Evolutionary conservation across 2,113 vertebrate species (phyloP), one percentile per base, ranked within the genome.

Genomic region (Phyllopteryx taeniolatus): DNA sequence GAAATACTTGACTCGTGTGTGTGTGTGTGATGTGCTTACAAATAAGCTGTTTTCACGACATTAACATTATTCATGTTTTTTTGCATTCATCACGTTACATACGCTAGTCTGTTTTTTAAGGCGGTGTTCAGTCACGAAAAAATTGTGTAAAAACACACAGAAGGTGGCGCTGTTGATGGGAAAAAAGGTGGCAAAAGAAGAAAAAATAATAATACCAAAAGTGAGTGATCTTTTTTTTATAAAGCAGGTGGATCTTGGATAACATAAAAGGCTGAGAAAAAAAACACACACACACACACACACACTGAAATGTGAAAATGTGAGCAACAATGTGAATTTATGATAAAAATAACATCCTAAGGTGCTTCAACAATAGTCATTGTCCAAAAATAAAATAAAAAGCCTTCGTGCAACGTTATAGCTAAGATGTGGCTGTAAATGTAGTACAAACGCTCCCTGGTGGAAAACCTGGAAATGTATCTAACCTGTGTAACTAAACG

Each of bases 191-290:
- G 78, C 56, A 31, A 31, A 65, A 70, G 67, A 78, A 68, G 71
- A 89, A 87, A 79, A 72, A 77, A 83, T 60, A 70, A 87, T 60
- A 77, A 84, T 88, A 90, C 74, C 72, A 78, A 85, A 83, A 67
- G 64, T 64, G 81, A 87, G 71, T 80, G 80, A 91, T 79, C 91
- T 79, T 80, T 92, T 81, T 63, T 94, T 92, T 93, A 94, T 94
- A 92, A 92, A 91, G 87, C 93, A 92, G 71, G 90, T 92, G 86
- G 77, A 79, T 78, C 82, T 91, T 80, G 91, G 86, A 69, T 77
- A 93, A 92, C 90, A 94, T 96, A 95, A 95, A 94, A 92, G 81
- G 91, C 90, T 89, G 95, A 94, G 94, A 96, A 96, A 96, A 95
- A 90, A 72, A 5, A 72, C 12, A 61, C 90, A 72, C 12, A 61